A percentile compares a stretch with the other conserved stretches of the same genome.
These are phyloP conservation scores for Epinephelus malabaricus DNA, from an alignment of 2,797 vertebrate genomes.

Conservation along the genomic window DNA sequence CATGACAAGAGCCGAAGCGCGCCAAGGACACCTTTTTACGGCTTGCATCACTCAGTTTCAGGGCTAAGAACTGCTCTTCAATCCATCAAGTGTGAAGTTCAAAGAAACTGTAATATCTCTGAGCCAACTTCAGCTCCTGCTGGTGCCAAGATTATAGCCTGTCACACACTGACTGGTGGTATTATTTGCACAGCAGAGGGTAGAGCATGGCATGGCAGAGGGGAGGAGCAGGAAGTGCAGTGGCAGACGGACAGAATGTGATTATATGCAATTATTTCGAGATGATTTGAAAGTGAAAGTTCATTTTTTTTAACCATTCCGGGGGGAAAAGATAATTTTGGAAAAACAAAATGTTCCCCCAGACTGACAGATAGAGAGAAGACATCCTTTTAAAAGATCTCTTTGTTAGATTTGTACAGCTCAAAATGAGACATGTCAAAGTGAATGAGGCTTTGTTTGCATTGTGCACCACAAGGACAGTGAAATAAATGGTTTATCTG, in stretches of 20 bases:
- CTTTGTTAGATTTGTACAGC: neutral
- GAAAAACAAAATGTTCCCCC: neutral
- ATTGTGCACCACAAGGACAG: neutral
- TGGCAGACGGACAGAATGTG: constrained; percentile 61
- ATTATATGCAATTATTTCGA: constrained; percentile 71
- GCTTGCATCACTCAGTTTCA: constrained; percentile 31
- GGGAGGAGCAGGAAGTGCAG: constrained; percentile 63
- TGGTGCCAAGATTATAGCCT: constrained; percentile 75
- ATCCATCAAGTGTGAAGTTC: constrained; percentile 57
- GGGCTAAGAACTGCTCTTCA: constrained; percentile 39
- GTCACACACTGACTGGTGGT: constrained; percentile 61
- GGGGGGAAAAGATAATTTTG: neutral
- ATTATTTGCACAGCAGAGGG: constrained; percentile 78
- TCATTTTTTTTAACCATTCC: constrained; percentile 43
- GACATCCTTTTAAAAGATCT: neutral
- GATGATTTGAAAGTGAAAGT: constrained; percentile 61
- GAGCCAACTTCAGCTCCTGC: constrained; percentile 57
- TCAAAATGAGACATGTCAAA: constrained; percentile 13
- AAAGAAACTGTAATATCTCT: constrained; percentile 59
- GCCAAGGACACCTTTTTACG: constrained; percentile 7
- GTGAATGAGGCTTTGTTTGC: constrained; percentile 21
- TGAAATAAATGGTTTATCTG: neutral
- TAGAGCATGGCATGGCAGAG: constrained; percentile 49
- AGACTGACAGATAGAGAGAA: constrained; percentile 27
- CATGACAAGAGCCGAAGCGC: neutral